These are phyloP conservation scores for Thymelicus lineola DNA, from an alignment of 2,888 invertebrate species.

Conservation along the genomic window DNA sequence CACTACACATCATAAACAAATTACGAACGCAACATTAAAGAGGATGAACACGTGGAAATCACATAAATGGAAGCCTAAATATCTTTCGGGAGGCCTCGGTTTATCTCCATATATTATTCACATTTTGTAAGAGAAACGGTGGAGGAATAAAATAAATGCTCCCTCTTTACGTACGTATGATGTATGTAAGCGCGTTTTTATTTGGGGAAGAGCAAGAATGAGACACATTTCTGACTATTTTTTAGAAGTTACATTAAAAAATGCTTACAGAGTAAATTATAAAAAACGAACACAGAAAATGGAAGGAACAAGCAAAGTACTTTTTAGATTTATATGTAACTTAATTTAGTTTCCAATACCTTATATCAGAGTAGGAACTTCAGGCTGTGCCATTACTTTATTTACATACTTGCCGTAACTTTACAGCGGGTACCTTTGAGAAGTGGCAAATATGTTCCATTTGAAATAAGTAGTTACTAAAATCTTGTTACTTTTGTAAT, in stretches of 20 bases:
- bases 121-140: constrained; percentile 36
- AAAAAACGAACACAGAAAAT: background rate
- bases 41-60: constrained; percentile 18
- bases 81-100: constrained; percentile 24
- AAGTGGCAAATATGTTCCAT: no score
- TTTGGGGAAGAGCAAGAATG: constrained; percentile 14
- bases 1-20: constrained; percentile 10
- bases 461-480: no score
- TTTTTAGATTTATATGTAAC: background rate
- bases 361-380: background rate
- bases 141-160: constrained; percentile 31
- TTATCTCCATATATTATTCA: constrained; percentile 38
- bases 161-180: constrained; percentile 29
- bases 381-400: no score
- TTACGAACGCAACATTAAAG: constrained; percentile 5
- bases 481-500: no score
- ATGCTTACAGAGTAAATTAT: background rate
- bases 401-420: background rate
- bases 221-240: background rate
- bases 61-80: constrained; percentile 25
- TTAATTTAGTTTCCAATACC: background rate
- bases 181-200: constrained; percentile 26
- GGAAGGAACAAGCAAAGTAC: background rate
- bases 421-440: no score
- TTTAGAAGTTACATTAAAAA: background rate